phyloP scores from a whole-genome alignment of 2,113 vertebrate species.

The Pardalotus punctatus region DNA sequence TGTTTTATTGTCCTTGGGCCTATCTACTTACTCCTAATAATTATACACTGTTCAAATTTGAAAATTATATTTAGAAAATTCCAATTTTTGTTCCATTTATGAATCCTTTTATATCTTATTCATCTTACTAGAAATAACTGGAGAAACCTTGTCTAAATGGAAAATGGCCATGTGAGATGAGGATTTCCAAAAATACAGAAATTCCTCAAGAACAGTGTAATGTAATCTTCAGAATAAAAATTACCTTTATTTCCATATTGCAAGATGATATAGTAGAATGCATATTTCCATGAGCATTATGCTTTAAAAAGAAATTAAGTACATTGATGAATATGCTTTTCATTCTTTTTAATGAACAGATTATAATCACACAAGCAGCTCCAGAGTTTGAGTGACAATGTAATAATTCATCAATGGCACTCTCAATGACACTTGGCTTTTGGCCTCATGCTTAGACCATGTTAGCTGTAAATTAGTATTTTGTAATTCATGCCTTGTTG shows the following conservation, averaged over 20 bases:
- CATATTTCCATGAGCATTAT: not conserved
- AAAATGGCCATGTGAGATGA: not conserved
- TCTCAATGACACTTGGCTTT: not conserved
- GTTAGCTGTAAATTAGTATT: not conserved
- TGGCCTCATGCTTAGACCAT: not conserved
- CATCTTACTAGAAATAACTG: not conserved
- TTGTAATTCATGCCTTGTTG: not conserved
- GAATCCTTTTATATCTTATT: not conserved
- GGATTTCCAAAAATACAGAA: not conserved
- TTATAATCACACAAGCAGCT: not conserved
- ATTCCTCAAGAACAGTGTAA: not conserved
- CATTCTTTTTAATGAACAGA: not conserved
- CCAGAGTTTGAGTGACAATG: not conserved
- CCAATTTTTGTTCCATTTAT: not conserved
- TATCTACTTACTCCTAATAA: not conserved
- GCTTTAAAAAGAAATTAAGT: not conserved
- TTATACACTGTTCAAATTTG: not conserved
- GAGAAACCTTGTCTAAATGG: not conserved
- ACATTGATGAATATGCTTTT: not conserved
- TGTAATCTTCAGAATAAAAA: not conserved
- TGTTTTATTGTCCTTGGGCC: not conserved
- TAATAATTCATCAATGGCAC: not conserved
- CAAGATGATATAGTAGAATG: not conserved
- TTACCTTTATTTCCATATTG: not conserved
- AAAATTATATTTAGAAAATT: not conserved